phyloP scores from a whole-genome alignment of 2,888 invertebrate species.

The Lymantria dispar region DNA sequence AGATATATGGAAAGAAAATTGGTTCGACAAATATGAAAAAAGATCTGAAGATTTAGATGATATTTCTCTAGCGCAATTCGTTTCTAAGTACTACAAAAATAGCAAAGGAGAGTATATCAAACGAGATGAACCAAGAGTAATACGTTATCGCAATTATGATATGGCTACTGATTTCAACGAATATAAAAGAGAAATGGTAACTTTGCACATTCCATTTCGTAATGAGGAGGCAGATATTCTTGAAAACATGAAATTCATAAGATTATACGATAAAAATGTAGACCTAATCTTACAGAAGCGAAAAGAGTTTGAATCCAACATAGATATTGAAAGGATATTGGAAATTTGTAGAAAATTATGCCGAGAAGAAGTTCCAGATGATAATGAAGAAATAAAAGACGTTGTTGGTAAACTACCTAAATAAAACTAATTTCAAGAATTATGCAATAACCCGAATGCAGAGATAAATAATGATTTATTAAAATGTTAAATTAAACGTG shows the following conservation, averaged over 20 bases:
- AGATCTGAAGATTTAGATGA: conserved; percentile 29
- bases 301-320: conserved; percentile 43
- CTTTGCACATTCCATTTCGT: conserved; percentile 40
- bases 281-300: conserved; percentile 32
- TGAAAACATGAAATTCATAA: conserved; percentile 35
- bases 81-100: conserved; percentile 16
- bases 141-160: conserved; percentile 49
- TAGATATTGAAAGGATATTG: conserved; percentile 38
- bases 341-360: conserved; percentile 15
- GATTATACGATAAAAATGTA: conserved; percentile 15
- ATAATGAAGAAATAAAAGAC: neutral
- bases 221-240: conserved; percentile 44
- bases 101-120: conserved; percentile 10
- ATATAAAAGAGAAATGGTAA: conserved; percentile 47
- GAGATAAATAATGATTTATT: neutral
- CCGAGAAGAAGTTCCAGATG: neutral
- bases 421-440: neutral
- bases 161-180: conserved; percentile 38
- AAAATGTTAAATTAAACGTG: neutral
- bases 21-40: conserved; percentile 34
- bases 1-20: conserved; percentile 39
- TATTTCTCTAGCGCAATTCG: conserved; percentile 35
- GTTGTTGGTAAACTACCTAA: neutral
- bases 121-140: conserved; percentile 30
- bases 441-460: neutral